Evolutionary conservation across 2,888 invertebrate genomes (phyloP).

Genomic region (Tuta absoluta): DNA sequence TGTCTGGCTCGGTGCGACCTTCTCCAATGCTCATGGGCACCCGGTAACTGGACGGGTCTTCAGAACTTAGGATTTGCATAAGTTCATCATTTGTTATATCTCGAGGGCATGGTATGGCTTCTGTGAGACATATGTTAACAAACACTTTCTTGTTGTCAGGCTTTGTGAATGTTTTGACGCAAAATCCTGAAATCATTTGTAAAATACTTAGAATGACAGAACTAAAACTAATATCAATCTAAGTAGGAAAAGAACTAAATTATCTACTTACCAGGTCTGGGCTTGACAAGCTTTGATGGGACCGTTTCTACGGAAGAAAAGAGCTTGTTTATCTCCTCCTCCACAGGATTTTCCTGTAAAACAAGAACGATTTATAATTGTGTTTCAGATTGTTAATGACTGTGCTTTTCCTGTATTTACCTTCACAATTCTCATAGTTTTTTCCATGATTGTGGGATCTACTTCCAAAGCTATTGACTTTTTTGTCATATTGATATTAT

Average conservation of each 20-base stretch:
- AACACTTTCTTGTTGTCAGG: conserved; percentile 88
- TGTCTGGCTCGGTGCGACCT: conserved; percentile 88
- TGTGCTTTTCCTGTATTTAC: conserved; percentile 49
- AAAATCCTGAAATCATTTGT: conserved; percentile 82
- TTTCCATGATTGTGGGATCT: conserved; percentile 82
- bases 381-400: background rate
- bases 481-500: conserved; percentile 57
- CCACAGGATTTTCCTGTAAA: conserved; percentile 76
- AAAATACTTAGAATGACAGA: too few relatives aligned
- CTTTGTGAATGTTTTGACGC: conserved; percentile 87
- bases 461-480: conserved; percentile 81
- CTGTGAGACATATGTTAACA: conserved; percentile 91
- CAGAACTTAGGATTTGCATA: conserved; percentile 84
- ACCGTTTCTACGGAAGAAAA: conserved; percentile 71
- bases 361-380: conserved; percentile 26
- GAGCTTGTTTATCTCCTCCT: conserved; percentile 82
- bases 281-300: conserved; percentile 84
- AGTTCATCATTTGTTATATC: conserved; percentile 87
- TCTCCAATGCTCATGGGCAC: conserved; percentile 96
- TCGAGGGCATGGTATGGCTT: conserved; percentile 86
- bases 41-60: conserved; percentile 86
- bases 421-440: conserved; percentile 75
- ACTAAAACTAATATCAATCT: too few relatives aligned
- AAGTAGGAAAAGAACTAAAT: background rate
- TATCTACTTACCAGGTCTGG: conserved; percentile 82